Base-by-base conservation (phyloP, 2,888 invertebrate genomes). In the Ditula angustiorana region DNA sequence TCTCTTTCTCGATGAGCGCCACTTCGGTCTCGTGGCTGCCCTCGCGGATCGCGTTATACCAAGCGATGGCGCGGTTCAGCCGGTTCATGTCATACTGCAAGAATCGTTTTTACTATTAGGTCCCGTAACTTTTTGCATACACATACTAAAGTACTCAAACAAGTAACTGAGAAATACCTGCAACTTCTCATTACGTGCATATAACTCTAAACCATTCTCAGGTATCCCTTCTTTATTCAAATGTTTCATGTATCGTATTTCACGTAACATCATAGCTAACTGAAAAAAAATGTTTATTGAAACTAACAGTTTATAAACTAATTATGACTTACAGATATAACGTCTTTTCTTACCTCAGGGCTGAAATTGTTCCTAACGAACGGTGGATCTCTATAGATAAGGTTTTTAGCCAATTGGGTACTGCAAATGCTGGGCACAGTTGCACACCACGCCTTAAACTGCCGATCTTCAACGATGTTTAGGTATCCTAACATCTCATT, bases 11-110 rank as follows among this genome's bases (percentile, higher is more conserved):
- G 61, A 98, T 95, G 35, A 98, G 93, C 19, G 95, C 94, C 66
- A 95, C 95, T 86, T 98, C 98, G 0, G 96, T 96, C 59, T 94
- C 94, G 50, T 96, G 95, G 24, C 96, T 95, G n/a, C 95, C 93
- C 21, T 92, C 94, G 53, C 96, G 94, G 46, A 98, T 95, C 69
- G 95, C 95, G 81, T 98, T 98, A 85, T 98, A 98, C 96, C 97
- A 95, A 49, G 95, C 93, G 4, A 95, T 93, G n/a, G 95, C 94
- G n/a, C 95, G 92, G 72, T 93, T 93, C 7, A 94, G 77, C 35
- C 94, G 94, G 62, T 93, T 88, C 80, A 94, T 87, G 19, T 94
- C 94, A 66, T 92, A 92, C 94, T 94, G 68, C 26, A 68, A 67
- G 11, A 50, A 8, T 13, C 41, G 10, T 19, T 8, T 3, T 16